A percentile compares a stretch with the other conserved stretches of the same genome.
Conservation (phyloP, 2,888 invertebrate genomes). For the Leptothorax acervorum region DNA sequence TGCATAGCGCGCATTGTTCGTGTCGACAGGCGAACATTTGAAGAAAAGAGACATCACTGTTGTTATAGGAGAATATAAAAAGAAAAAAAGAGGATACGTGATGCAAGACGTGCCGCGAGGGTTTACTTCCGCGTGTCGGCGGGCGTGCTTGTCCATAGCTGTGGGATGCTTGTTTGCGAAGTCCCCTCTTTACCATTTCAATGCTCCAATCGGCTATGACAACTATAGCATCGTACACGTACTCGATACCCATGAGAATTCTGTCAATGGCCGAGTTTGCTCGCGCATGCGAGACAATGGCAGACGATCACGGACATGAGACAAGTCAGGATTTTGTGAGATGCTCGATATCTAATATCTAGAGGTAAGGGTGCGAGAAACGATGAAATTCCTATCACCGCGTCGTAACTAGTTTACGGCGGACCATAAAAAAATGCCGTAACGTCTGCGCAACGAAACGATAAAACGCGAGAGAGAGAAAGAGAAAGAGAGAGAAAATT, state of each 20-base stretch:
- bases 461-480: neutral
- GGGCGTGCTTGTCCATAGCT: constrained; percentile 75
- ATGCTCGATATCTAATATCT: constrained; percentile 11
- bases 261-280: constrained; percentile 61
- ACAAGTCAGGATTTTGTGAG: constrained; percentile 26
- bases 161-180: constrained; percentile 71
- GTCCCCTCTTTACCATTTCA: constrained; percentile 82
- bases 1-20: constrained; percentile 19
- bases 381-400: constrained; percentile 2
- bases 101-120: constrained; percentile 60
- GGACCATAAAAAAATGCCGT: constrained; percentile 28
- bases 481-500: neutral
- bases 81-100: constrained; percentile 53
- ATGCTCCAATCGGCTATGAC: constrained; percentile 80
- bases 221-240: constrained; percentile 78
- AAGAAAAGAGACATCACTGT: constrained; percentile 27
- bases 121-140: constrained; percentile 74
- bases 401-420: constrained; percentile 19
- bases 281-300: constrained; percentile 45
- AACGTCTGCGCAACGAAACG: neutral
- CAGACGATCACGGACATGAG: neutral
- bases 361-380: neutral
- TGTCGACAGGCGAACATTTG: constrained; percentile 4
- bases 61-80: constrained; percentile 42
- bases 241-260: constrained; percentile 84